Conservation (phyloP, 2,888 invertebrate species). For the Drosophila tanythrix region DNA sequence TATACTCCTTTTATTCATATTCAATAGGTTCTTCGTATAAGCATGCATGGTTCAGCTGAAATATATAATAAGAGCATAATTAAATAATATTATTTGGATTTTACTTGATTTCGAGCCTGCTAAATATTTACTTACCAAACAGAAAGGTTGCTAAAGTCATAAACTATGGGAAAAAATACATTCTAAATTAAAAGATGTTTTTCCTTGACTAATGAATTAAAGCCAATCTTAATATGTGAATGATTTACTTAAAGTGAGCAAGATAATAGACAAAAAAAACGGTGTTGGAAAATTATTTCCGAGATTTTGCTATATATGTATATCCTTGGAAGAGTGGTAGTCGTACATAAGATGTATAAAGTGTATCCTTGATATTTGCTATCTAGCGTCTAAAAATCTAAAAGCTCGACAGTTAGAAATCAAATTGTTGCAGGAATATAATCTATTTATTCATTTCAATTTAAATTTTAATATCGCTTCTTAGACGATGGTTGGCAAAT, state of each 20-base stretch:
- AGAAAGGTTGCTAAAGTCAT: not conserved
- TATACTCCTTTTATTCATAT: not conserved
- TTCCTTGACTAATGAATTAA: too few species aligned
- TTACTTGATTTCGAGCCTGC: not conserved
- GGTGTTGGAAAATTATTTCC: not conserved
- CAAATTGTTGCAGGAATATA: conserved; percentile 13
- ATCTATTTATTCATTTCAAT: conserved; percentile 19
- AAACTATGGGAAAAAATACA: not conserved
- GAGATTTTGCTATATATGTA: not conserved
- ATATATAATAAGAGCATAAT: too few species aligned
- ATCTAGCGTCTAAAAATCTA: not conserved
- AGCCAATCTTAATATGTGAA: not conserved
- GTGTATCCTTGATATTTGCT: not conserved
- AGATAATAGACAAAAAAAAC: not conserved
- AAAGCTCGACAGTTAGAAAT: not conserved
- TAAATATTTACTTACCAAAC: not conserved
- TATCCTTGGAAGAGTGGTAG: not conserved
- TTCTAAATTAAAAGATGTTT: too few species aligned
- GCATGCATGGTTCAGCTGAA: too few species aligned
- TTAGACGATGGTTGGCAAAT: conserved; percentile 73
- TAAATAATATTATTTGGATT: not conserved
- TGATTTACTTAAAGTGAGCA: not conserved
- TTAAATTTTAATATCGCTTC: conserved; percentile 8
- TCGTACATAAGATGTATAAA: not conserved
- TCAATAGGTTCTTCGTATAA: too few species aligned